Conservation (phyloP, 1,140 invertebrate species). For the Nasonia longicornis region DNA sequence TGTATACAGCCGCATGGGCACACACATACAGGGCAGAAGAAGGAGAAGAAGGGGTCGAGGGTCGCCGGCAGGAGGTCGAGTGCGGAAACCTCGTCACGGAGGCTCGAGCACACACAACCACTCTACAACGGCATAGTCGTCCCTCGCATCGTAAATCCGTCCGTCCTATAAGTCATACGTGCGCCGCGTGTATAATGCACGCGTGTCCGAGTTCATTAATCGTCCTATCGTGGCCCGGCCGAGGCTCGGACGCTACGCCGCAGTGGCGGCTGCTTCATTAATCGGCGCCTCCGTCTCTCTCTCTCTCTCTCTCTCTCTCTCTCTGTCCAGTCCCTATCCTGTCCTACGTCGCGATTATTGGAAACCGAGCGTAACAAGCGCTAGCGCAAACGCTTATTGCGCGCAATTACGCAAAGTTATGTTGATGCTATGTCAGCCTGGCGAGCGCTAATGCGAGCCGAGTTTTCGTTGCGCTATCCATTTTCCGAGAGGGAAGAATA, state of each 20-base stretch:
- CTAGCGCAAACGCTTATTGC: slow-evolving; percentile 20
- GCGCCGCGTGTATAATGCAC: slow-evolving; percentile 16
- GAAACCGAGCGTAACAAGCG: neutral
- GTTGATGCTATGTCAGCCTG: slow-evolving; percentile 15
- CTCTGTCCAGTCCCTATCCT: neutral
- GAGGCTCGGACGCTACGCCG: neutral
- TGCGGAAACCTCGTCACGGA: slow-evolving; percentile 22
- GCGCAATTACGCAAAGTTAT: slow-evolving; percentile 28
- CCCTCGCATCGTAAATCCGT: slow-evolving; percentile 16
- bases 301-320: neutral
- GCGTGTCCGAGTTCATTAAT: slow-evolving; percentile 39
- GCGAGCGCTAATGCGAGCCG: neutral
- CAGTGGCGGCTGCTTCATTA: slow-evolving; percentile 24
- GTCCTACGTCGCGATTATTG: slow-evolving; percentile 1
- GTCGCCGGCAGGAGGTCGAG: slow-evolving; percentile 7
- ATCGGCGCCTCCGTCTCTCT: slow-evolving; percentile 5
- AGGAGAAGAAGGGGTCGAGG: slow-evolving; percentile 1
- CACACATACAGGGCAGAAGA: neutral
- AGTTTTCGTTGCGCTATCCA: neutral
- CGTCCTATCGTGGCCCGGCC: neutral
- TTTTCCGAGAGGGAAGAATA: too few species aligned
- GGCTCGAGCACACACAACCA: neutral
- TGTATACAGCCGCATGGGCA: neutral
- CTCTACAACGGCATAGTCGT: neutral
- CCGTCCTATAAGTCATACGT: slow-evolving; percentile 22